Percentiles rank a stretch among this genome's conserved stretches.
These are phyloP conservation scores for Oncorhynchus tshawytscha DNA, from an alignment of 2,113 vertebrate genomes.

Conservation along the genomic window DNA sequence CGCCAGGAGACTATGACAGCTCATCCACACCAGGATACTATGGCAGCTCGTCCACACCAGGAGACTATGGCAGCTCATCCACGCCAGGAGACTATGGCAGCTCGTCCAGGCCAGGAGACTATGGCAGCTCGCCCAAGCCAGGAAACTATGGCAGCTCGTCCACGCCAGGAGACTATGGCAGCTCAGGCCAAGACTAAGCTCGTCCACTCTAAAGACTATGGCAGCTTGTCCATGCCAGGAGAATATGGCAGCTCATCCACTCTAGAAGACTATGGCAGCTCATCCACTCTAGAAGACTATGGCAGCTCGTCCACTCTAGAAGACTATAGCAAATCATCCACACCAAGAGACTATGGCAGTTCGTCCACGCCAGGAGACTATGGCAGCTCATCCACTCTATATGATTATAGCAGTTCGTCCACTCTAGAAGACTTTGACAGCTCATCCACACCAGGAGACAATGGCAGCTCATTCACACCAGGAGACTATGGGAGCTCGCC, in stretches of 20 bases:
- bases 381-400: slow-evolving; percentile 30
- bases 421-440: slow-evolving; percentile 45
- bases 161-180: too few relatives aligned
- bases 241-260: too few relatives aligned
- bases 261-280: slow-evolving; percentile 45
- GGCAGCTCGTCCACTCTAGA: background rate
- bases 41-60: too few relatives aligned
- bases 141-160: too few relatives aligned
- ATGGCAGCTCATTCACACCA: slow-evolving; percentile 37
- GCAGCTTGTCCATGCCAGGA: background rate
- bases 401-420: background rate
- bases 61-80: too few relatives aligned
- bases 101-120: too few relatives aligned
- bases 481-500: background rate
- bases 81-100: too few relatives aligned
- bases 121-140: too few relatives aligned
- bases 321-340: slow-evolving; percentile 45
- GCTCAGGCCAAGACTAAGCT: too few relatives aligned
- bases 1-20: too few relatives aligned
- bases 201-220: slow-evolving; percentile 33
- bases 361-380: slow-evolving; percentile 18
- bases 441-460: slow-evolving; percentile 2
- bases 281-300: background rate
- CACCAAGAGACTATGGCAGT: too few relatives aligned
- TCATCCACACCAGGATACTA: too few relatives aligned